Evolutionary conservation across 2,797 vertebrate genomes (phyloP), one percentile per base, ranked within the genome.

Genomic region (Cynopterus sphinx): DNA sequence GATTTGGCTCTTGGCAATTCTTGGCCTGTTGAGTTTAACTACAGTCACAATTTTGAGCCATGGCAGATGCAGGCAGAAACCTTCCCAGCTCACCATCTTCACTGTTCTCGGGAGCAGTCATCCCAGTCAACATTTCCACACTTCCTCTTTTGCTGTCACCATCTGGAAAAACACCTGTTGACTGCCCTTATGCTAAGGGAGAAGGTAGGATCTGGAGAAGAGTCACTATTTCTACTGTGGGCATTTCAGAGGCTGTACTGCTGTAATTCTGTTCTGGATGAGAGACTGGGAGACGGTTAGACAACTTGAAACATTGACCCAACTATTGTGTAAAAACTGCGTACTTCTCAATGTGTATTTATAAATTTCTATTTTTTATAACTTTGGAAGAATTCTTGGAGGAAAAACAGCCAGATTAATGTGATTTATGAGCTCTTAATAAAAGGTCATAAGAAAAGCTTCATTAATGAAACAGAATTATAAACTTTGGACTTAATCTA

Each of bases 321-420:
- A 1, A 22, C 41, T 63, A 21, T 59, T 68, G 65, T 88, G n/a
- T 85, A 46, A 81, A 91, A 75, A 59, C 6, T 81, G 43, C 31
- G 3, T 67, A 33, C n/a, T 55, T 79, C 87, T 91, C 61, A 10
- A 10, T 73, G 90, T 87, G 6, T 94, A 96, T 83, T 92, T 92
- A 95, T 73, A 92, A 86, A 88, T 94, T 85, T 89, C 78, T 97
- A 97, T 96, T 98, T 98, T 97, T 96, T 94, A 92, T 97, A 96
- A 94, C 36, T 87, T 78, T 59, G 24, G 46, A 85, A 51, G 33
- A 57, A 43, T 94, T 82, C 43, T 39, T 70, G 15, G 41, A 85
- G 53, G 49, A 39, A 51, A 65, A 70, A 92, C 39, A 91, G 9
- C 41, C 55, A 46, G 51, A 91, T 84, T 61, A 53, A 43, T 92